Base-by-base conservation (phyloP, 1,140 invertebrate species). In the Apis cerana region DNA sequence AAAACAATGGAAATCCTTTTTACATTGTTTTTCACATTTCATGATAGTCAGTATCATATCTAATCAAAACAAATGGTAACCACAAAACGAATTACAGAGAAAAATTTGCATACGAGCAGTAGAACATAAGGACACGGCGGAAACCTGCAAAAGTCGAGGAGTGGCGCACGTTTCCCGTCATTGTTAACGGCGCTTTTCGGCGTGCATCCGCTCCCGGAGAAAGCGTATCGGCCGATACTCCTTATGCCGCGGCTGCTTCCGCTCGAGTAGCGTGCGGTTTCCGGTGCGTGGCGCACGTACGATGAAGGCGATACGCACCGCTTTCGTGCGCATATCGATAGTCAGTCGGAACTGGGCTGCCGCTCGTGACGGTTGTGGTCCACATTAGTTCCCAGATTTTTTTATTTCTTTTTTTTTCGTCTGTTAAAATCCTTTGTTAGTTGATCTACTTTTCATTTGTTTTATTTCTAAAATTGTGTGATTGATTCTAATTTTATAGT, bases 251-350 rank as follows among this genome's bases (percentile, higher is more conserved):
- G 62, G 79, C 64, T 64, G 89, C 89, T 92, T 92, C 91, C 91
- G 91, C 88, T 74, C 83, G 75, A 82, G 85, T 85, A 86, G 86
- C 88, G 91, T 92, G 92, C 82, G 91, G 91, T 91, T 92, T 92
- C 92, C 92, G 91, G 91, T 90, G 84, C 87, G 81, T 69, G 61
- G 84, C 84, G 88, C 81, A 74, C 85, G 82, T 89, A 86, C 75
- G 64, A 80, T 87, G 81, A 83, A 82, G 84, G 70, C 83, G 85
- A 82, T 85, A 78, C 64, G 68, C 65, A 65, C 61, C 19, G 75
- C 43, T 70, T 52, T 59, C 56, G 64, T 80, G 68, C 78, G 69
- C 80, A 82, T 81, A 91, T 91, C 90, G 88, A 89, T 88, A 87
- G 76, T 90, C 90, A 91, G 90, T 91, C 75, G 81, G 85, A 87